Base-by-base conservation (phyloP, 2,888 invertebrate genomes). In the Suillia variegata region DNA sequence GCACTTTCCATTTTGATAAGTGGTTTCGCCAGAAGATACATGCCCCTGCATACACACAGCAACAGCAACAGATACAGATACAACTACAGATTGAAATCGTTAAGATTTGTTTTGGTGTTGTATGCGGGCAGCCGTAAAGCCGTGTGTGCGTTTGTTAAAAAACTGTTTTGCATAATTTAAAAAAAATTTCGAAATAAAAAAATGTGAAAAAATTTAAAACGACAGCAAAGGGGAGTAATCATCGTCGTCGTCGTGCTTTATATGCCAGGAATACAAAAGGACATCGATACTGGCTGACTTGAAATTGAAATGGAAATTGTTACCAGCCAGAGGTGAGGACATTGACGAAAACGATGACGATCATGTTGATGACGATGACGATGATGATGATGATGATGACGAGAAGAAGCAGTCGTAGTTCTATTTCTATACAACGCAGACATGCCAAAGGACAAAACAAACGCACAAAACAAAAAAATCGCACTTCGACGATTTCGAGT, bases 111-210 rank as follows among this genome's bases (percentile, higher is more conserved):
- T 38, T 38, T 26, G 26, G 26, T 26, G 26, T 26, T 26, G 10
- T 26, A 10, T 26, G 10, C 12, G 4, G n/a, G n/a, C n/a, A n/a
- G n/a, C n/a, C n/a, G n/a, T n/a, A n/a, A n/a, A n/a, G n/a, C n/a
- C n/a, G n/a, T n/a, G n/a, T n/a, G n/a, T n/a, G n/a, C 38, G n/a
- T 38, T 38, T 38, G 38, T 38, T 38, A 13, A n/a, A n/a, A 65
- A 69, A 70, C 74, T 75, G 64, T 75, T 72, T 72, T 72, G 72
- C 72, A 72, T 72, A 72, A 72, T 75, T 72, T 72, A 70, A 62
- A 67, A 72, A 72, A 74, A 4, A 70, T 71, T 68, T 54, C 60
- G 61, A 60, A 62, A 56, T 45, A 62, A 61, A 56, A 51, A 38
- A 42, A 56, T 50, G 21, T 52, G 48, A 56, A 59, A 42, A 34